Base-by-base conservation (phyloP, 2,797 vertebrate genomes). In the Ammospiza maritima region DNA sequence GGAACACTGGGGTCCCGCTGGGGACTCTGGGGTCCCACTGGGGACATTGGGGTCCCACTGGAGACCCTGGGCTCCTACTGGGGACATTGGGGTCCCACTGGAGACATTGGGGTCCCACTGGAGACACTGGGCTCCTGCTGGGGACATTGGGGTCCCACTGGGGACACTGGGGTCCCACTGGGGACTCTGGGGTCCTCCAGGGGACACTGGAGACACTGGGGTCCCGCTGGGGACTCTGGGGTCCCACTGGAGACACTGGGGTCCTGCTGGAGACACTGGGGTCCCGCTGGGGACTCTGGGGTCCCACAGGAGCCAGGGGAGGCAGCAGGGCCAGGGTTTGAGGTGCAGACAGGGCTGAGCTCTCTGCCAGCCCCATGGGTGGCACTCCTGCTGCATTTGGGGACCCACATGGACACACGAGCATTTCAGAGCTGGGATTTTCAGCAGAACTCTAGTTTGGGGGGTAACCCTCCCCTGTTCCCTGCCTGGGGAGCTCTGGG, bases 51-150 rank as follows among this genome's bases (percentile, higher is more conserved):
- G n/a, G 11, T 38, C 36, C 34, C 5, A 1, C 27, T 27, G 50
- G 76, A 71, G 50, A n/a, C 1, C 0, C 51, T 3, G 58, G 15
- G n/a, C 9, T 14, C 11, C 57, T 5, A 0, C n/a, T 27, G 50
- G 79, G 72, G 51, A 32, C 1, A 0, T 44, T 4, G 58, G 15
- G 30, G 10, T 15, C 12, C 53, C 7, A 1, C 34, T 38, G 36
- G 36, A 10, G 36, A 38, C 36, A 11, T 5, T 38, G 36, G 36
- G 36, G 36, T 38, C 36, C 36, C 36, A 11, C 36, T 38, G 36
- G 36, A 11, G 36, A 38, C 36, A 11, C 5, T 36, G 10, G 36
- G 36, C 10, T 36, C 36, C 36, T 5, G 10, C 10, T 36, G 36
- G 36, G 10, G 36, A 36, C 36, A 10, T 3, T 38, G 36, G 36